Base-by-base conservation (phyloP, 2,888 invertebrate genomes). In the Panzeria rudis region DNA sequence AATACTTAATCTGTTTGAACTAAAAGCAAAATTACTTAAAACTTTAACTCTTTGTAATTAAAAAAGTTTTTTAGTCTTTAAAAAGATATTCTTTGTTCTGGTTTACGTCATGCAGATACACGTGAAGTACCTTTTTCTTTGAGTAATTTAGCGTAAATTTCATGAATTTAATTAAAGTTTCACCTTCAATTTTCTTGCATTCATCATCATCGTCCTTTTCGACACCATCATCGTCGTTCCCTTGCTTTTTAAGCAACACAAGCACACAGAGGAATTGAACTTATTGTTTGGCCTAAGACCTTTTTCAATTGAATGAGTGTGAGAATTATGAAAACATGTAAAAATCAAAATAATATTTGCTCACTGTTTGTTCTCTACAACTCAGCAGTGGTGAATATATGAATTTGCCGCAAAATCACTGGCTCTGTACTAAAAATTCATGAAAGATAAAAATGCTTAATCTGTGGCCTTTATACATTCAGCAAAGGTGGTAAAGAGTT, bases 231-330 rank as follows among this genome's bases (percentile, higher is more conserved):
- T 25, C 3, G 4, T 17, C n/a, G 15, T 23, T 44, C 2, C 41
- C 11, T 17, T 47, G 0, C 29, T 35, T 50, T 47, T 47, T 15
- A 32, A 54, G 13, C 17, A n/a, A 20, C 15, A n/a, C 11, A 6
- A 20, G 32, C 29, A 35, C 61, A 62, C 62, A 69, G 20, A 72
- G 64, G 59, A 71, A 71, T 72, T 76, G 38, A 66, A 66, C 59
- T 76, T 71, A 75, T 72, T 77, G 82, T 61, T 72, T 75, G 78
- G 75, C 75, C 78, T 52, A 66, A 71, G 85, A 85, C 78, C 78
- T 79, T 82, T 76, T 13, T 15, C 4, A 50, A 62, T 50, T 50
- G 64, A 77, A 77, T 82, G 78, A 75, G 64, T 66, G 47, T 23
- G 62, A 77, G 72, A 68, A 47, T 56, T 80, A 15, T 35, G 7